Evolutionary conservation across 2,797 vertebrate species (phyloP).

Genomic region (Neoniphon sammara): DNA sequence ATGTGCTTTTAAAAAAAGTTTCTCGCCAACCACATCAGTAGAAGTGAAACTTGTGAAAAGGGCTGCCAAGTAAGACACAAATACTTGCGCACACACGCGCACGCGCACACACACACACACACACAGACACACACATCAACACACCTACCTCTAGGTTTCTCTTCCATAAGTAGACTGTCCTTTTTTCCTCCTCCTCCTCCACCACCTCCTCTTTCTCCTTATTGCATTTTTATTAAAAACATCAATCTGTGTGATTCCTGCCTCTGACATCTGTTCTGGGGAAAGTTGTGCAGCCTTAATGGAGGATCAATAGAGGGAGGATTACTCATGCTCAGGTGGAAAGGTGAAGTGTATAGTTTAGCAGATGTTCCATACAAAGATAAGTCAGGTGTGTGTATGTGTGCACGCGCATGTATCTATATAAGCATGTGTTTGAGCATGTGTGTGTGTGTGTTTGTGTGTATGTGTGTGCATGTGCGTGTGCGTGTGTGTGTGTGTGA

Average conservation of each 20-base stretch:
- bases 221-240: conserved; percentile 79
- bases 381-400: conserved; percentile 24
- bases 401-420: conserved; percentile 3
- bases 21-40: conserved; percentile 80
- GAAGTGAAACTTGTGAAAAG: conserved; percentile 78
- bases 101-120: conserved; percentile 27
- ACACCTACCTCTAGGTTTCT: conserved; percentile 71
- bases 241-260: conserved; percentile 69
- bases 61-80: conserved; percentile 75
- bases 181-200: conserved; percentile 41
- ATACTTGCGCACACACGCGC: conserved; percentile 43
- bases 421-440: conserved; percentile 33
- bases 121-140: conserved; percentile 32
- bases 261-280: conserved; percentile 73
- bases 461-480: neutral
- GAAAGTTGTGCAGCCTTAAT: conserved; percentile 66
- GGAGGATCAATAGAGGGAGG: conserved; percentile 69
- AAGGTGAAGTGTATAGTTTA: conserved; percentile 59
- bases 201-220: conserved; percentile 40
- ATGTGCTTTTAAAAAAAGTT: conserved; percentile 81
- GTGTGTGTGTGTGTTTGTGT: conserved; percentile 33
- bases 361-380: conserved; percentile 75
- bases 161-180: conserved; percentile 65
- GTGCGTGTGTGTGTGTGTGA: conserved; percentile 46
- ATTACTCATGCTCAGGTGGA: conserved; percentile 69